Percentiles rank a stretch among this genome's conserved stretches.
Conservation (phyloP, 2,888 invertebrate genomes). For the Plagodis pulveraria region DNA sequence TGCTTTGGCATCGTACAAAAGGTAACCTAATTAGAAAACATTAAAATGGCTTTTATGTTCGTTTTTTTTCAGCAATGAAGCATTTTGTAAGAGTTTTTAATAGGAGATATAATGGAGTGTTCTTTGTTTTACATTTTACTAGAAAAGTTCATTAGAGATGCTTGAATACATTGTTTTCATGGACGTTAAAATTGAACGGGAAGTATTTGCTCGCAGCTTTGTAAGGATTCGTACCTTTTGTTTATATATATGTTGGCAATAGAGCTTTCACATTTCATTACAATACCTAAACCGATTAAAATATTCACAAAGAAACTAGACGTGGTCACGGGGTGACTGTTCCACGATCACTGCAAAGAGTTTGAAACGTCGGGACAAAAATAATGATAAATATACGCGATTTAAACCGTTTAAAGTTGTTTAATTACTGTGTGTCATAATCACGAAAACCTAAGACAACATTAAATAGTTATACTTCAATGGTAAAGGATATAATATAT, state of each 20-base stretch:
- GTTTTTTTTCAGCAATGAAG: conserved; percentile 28
- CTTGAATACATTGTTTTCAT: conserved; percentile 22
- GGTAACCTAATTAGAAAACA: conserved; percentile 35
- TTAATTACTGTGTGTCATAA: too few species aligned
- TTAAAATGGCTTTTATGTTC: conserved; percentile 33
- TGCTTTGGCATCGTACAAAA: conserved; percentile 28
- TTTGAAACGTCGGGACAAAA: too few species aligned
- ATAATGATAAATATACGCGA: too few species aligned
- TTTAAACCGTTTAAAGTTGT: too few species aligned
- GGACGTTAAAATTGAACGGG: conserved; percentile 6
- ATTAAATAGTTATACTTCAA: too few species aligned
- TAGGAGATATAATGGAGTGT: conserved; percentile 24
- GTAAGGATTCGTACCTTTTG: not conserved
- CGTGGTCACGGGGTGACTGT: too few species aligned
- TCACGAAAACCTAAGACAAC: too few species aligned
- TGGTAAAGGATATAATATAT: too few species aligned
- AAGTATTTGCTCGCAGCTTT: not conserved
- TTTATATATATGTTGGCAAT: not conserved
- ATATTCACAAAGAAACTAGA: too few species aligned
- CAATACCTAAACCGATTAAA: too few species aligned
- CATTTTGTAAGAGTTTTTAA: conserved; percentile 27
- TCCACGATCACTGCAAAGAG: too few species aligned
- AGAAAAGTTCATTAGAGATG: conserved; percentile 32
- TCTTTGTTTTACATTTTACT: conserved; percentile 32
- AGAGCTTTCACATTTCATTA: not conserved